Evolutionary conservation across 2,797 vertebrate species (phyloP), one percentile per base, ranked within the genome.

Genomic region (Eptatretus atami): DNA sequence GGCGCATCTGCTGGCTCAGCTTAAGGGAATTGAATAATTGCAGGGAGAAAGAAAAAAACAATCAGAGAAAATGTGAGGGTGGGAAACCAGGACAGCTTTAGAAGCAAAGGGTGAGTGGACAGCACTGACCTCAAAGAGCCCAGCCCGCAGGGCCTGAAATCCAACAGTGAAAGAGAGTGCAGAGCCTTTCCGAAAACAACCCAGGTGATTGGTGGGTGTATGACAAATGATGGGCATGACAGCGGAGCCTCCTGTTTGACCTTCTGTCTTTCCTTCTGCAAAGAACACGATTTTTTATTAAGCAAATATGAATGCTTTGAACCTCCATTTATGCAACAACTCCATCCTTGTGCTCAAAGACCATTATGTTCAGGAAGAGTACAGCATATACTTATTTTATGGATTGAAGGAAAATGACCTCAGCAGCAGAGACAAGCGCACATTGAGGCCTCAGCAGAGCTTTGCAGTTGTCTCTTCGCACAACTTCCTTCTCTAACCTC

Each of bases 1-100:
- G 69, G 68, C 87, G 87, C 85, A 90, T 90, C 71, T 90, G 85
- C 67, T 87, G 85, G 72, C 82, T 85, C 68, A 90, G 75, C 85
- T 87, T 44, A 44, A 44, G 31, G 31, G 31, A 44, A 44, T 44
- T 44, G 31, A 44, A 44, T 44, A 8, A 44, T 24, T 60, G 15
- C 55, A 60, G 6, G 15, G 10, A 24, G 15, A 11, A 9, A 24
- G 9, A 24, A 15, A 8, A 24, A 60, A n/a, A 24, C 55, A 3
- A 15, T 57, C 15, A 60, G 24, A 9, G 15, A 24, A 9, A 60
- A 24, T 10, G 15, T 60, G 55, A 60, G 55, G 15, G 15, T 60
- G 15, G 24, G 15, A 15, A n/a, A 24, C 55, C 9, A 24, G 55
- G 55, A 60, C 8, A 60, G 55, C 55, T 60, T 15, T 60, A 3